phyloP scores from a whole-genome alignment of 2,888 invertebrate species.

The Octodonta nipae region DNA sequence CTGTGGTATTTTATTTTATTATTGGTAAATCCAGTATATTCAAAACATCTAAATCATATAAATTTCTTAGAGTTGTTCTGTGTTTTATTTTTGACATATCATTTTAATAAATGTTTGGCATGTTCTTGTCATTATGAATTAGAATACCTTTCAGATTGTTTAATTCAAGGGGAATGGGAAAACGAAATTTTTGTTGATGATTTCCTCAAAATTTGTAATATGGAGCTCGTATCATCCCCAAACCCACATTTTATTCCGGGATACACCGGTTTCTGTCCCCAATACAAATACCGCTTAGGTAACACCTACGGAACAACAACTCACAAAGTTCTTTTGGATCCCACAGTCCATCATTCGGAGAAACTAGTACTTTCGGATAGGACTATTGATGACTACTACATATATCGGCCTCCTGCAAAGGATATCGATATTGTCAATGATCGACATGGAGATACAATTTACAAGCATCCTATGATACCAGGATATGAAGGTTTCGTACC shows the following conservation, averaged over 20 bases:
- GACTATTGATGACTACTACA: slow-evolving; percentile 50
- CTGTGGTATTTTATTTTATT: no score
- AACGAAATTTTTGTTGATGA: no score
- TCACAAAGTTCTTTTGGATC: slow-evolving; percentile 61
- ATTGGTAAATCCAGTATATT: no score
- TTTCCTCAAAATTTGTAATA: no score
- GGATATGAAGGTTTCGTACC: slow-evolving; percentile 68
- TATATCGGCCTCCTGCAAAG: slow-evolving; percentile 43
- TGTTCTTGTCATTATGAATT: no score
- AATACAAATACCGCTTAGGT: slow-evolving; percentile 59
- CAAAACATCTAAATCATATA: no score
- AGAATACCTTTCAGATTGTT: no score
- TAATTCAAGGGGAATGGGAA: no score
- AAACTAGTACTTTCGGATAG: slow-evolving; percentile 53
- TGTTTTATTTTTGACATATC: no score
- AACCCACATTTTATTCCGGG: slow-evolving; percentile 64
- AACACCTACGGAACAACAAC: slow-evolving; percentile 63
- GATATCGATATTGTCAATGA: slow-evolving; percentile 55
- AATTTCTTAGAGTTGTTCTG: no score
- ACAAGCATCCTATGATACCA: slow-evolving; percentile 59
- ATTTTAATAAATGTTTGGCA: no score
- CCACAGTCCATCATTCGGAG: slow-evolving; percentile 58
- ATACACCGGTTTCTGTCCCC: slow-evolving; percentile 69
- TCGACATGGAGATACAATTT: slow-evolving; percentile 53
- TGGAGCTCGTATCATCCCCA: slow-evolving; percentile 48